A percentile compares a stretch with the other conserved stretches of the same genome.
Conservation (phyloP, 2,888 invertebrate genomes). For the Ectobius pallidus region DNA sequence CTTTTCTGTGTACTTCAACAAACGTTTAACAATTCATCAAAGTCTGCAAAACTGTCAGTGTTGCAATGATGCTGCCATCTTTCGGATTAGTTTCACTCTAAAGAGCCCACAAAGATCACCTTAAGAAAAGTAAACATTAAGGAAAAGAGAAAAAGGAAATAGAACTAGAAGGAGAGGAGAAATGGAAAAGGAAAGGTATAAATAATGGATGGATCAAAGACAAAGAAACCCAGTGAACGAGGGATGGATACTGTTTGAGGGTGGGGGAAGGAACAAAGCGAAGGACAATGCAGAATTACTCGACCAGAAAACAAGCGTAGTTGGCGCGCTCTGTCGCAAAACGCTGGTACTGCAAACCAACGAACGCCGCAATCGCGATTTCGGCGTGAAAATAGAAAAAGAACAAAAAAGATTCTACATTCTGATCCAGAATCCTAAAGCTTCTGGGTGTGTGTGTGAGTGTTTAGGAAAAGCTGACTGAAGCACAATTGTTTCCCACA, state of each 20-base stretch:
- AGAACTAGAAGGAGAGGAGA: neutral
- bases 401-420: neutral
- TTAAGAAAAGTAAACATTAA: neutral
- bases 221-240: constrained; percentile 11
- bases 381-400: neutral
- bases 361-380: too few relatives aligned
- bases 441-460: too few relatives aligned
- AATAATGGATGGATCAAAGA: constrained; percentile 16
- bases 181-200: neutral
- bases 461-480: too few relatives aligned
- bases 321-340: constrained; percentile 1
- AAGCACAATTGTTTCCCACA: too few relatives aligned
- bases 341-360: neutral
- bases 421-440: neutral
- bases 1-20: neutral
- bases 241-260: neutral
- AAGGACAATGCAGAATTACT: constrained; percentile 1
- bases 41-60: neutral
- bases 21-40: neutral
- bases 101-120: neutral
- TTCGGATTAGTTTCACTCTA: constrained; percentile 1
- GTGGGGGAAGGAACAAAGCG: neutral
- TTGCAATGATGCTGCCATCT: neutral
- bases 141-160: too few relatives aligned
- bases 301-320: neutral